These are phyloP conservation scores for Cactoblastis cactorum DNA, from an alignment of 2,888 invertebrate species.

Conservation along the genomic window DNA sequence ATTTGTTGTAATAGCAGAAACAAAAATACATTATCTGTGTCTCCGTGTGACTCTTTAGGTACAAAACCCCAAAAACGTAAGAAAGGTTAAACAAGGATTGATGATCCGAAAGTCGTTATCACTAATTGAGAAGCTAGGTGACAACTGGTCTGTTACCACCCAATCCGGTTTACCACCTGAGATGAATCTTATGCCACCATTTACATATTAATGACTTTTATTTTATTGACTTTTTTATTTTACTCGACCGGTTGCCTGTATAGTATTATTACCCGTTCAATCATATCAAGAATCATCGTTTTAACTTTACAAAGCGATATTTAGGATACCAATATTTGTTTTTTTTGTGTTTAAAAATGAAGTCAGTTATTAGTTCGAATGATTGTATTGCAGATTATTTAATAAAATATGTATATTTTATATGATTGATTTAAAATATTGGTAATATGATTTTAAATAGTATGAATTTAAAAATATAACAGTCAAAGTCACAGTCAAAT, in stretches of 20 bases:
- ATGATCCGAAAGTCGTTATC: constrained; percentile 42
- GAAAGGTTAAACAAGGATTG: constrained; percentile 1
- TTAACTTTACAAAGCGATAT: neutral
- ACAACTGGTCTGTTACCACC: constrained; percentile 70
- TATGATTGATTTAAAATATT: too few species aligned
- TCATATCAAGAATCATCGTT: constrained; percentile 25
- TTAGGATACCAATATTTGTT: neutral
- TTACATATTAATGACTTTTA: constrained; percentile 66
- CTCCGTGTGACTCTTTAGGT: too few species aligned
- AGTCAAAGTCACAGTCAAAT: too few species aligned
- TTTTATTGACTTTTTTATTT: constrained; percentile 54
- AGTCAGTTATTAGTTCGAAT: neutral
- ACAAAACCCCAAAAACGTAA: too few species aligned
- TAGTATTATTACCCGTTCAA: constrained; percentile 36
- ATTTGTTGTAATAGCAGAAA: too few species aligned
- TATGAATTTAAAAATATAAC: too few species aligned
- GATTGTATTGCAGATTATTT: too few species aligned
- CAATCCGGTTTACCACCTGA: constrained; percentile 74
- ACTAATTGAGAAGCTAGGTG: constrained; percentile 48
- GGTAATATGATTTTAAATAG: too few species aligned
- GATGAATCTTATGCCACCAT: constrained; percentile 52
- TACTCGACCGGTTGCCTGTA: constrained; percentile 28
- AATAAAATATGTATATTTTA: too few species aligned
- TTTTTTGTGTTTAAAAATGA: neutral
- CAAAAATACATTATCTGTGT: too few species aligned